Base-by-base conservation (phyloP, 2,797 vertebrate genomes). In the Sebastes cheni region DNA sequence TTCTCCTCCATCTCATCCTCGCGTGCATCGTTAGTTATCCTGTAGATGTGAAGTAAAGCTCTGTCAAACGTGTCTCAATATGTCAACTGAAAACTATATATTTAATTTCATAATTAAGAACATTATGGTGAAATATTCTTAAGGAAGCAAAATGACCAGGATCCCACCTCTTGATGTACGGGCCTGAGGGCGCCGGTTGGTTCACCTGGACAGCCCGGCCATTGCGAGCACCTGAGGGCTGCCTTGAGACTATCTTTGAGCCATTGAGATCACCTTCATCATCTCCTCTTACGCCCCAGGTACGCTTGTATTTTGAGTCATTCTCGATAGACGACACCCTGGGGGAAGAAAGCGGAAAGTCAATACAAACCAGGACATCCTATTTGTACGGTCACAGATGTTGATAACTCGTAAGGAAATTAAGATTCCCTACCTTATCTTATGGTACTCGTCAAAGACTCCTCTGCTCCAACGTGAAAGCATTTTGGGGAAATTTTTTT, bases 1-100 rank as follows among this genome's bases (percentile, higher is more conserved):
- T 99, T 99, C 13, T 99, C 98, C 87, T 99, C 98, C 98, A 99
- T 99, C 93, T 99, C 99, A 74, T 98, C 97, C 93, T 99, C 99
- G 34, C 97, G 96, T 3, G 97, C 97, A 79, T 99, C 98, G 74
- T 99, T 96, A 27, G 98, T 99, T 94, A 99, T 80, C 88, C 99
- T 99, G 89, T 14, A 10, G 20, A 42, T 1, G 4, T 39, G 12
- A 30, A 42, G 14, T 1, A 12, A 8, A 8, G 9, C 20, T 56
- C 32, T 2, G 0, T 56, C 22, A 10, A 6, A 46, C 4, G 5
- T 11, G 36, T 25, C 27, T 32, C 4, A 6, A 10, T 25, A 1
- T 1, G 13, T 74, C 1, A 55, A 60, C 1, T 61, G 8, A 20
- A 39, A 25, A 61, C 2, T 6, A 25, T 5, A 25, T 3, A 32